Evolutionary conservation across 2,797 vertebrate genomes (phyloP).

Genomic region (Silurus lanzhouensis): DNA sequence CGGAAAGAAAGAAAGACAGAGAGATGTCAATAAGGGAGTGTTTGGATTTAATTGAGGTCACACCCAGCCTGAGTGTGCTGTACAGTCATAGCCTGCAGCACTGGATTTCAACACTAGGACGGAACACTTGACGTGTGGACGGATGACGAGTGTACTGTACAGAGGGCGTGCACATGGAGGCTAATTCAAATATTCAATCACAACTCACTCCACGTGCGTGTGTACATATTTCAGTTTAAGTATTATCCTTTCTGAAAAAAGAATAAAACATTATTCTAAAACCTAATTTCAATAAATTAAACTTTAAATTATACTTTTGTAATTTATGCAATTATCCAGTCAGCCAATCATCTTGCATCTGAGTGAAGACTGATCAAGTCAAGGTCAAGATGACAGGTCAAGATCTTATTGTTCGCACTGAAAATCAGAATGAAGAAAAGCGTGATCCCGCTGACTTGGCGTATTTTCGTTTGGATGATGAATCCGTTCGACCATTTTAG

Average conservation of each 20-base stretch:
- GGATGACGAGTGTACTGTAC: background rate
- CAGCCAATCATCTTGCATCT: no score
- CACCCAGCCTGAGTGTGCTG: constrained; percentile 43
- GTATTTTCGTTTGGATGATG: background rate
- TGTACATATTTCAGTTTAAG: background rate
- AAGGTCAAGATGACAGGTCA: no score
- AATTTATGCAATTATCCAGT: background rate
- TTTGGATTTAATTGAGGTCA: constrained; percentile 33
- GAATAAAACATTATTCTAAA: background rate
- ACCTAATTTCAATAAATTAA: no score
- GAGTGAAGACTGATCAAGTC: background rate
- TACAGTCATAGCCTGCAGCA: constrained; percentile 48
- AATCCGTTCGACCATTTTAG: background rate
- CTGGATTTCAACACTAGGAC: constrained; percentile 45
- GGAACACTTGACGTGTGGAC: constrained; percentile 29
- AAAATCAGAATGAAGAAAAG: background rate
- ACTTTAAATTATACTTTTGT: background rate
- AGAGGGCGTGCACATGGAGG: background rate
- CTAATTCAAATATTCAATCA: background rate
- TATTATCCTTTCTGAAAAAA: background rate
- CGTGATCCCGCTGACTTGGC: background rate
- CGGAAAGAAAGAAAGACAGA: constrained; percentile 16
- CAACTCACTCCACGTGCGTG: background rate
- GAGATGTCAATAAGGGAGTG: background rate
- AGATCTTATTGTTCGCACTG: background rate